Evolutionary conservation across 1,140 invertebrate genomes (phyloP).

Genomic region (Orius insidiosus): DNA sequence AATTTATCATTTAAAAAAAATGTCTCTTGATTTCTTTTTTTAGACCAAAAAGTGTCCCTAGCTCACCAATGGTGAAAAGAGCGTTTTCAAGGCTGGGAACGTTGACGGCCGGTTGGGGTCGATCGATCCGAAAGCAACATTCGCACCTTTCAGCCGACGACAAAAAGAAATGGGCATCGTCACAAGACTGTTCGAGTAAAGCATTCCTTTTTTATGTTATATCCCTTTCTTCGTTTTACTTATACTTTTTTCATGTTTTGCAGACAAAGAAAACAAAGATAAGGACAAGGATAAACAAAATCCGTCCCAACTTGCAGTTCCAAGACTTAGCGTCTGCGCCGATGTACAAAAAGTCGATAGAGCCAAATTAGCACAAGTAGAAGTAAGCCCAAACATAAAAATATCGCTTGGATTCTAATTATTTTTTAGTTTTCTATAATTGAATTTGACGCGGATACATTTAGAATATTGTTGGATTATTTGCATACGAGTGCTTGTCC

Average conservation of each 20-base stretch:
- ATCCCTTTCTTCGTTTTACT: slow-evolving; percentile 1
- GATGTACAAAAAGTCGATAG: slow-evolving; percentile 86
- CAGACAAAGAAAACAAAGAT: slow-evolving; percentile 58
- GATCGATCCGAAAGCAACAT: slow-evolving; percentile 59
- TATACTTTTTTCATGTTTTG: slow-evolving; percentile 17
- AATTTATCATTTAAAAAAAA: slow-evolving; percentile 17
- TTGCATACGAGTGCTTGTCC: slow-evolving; percentile 83
- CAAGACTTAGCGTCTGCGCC: slow-evolving; percentile 76
- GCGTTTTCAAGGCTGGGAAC: slow-evolving; percentile 75
- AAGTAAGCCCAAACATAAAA: slow-evolving; percentile 35
- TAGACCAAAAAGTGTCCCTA: slow-evolving; percentile 80
- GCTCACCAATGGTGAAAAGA: slow-evolving; percentile 85
- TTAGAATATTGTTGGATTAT: slow-evolving; percentile 77
- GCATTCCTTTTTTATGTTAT: slow-evolving; percentile 17
- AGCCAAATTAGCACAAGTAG: slow-evolving; percentile 76
- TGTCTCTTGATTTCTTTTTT: slow-evolving; percentile 18
- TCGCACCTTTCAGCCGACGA: slow-evolving; percentile 59
- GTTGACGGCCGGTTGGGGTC: slow-evolving; percentile 76
- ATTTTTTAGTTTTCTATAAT: slow-evolving; percentile 73
- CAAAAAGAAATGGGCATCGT: slow-evolving; percentile 81
- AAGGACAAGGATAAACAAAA: slow-evolving; percentile 48
- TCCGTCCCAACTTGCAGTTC: slow-evolving; percentile 50
- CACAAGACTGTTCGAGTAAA: slow-evolving; percentile 79
- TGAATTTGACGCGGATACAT: slow-evolving; percentile 87
- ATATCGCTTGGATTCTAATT: not conserved